A percentile compares a stretch with the other conserved stretches of the same genome.
Conservation (phyloP, 2,888 invertebrate genomes). For the Drosophila pseudotalamancana region DNA sequence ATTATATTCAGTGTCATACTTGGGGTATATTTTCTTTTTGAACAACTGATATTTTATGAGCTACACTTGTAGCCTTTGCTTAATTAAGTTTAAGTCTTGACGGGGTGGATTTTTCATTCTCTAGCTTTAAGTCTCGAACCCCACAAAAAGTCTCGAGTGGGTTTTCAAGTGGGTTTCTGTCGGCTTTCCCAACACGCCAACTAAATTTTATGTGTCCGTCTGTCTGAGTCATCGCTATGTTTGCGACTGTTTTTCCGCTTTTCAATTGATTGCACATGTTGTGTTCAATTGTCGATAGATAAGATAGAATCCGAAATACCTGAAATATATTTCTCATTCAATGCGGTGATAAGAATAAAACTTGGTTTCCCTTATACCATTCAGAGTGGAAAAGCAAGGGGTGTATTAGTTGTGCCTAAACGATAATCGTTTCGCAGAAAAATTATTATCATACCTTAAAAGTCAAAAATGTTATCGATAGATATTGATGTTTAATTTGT, state of each 20-base stretch:
- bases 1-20: conserved; percentile 68
- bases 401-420: background rate
- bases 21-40: no score
- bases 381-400: background rate
- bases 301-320: conserved; percentile 15
- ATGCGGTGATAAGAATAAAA: conserved; percentile 1
- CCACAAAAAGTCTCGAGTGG: conserved; percentile 64
- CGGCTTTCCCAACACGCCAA: conserved; percentile 42
- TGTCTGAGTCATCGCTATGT: conserved; percentile 35
- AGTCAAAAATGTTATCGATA: no score
- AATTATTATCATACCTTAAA: no score
- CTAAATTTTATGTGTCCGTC: conserved; percentile 4
- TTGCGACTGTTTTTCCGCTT: conserved; percentile 3
- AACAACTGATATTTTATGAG: conserved; percentile 48
- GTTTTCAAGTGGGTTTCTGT: conserved; percentile 40
- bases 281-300: conserved; percentile 23
- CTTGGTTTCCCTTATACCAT: background rate
- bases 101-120: conserved; percentile 48
- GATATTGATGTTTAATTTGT: no score
- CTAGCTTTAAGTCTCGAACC: background rate
- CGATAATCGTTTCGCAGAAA: no score
- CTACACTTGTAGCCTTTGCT: conserved; percentile 31
- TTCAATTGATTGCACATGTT: conserved; percentile 33
- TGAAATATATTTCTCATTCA: background rate
- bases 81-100: conserved; percentile 55